These are phyloP conservation scores for Fissipunctia ypsillon DNA, from an alignment of 2,888 invertebrate genomes.

Conservation along the genomic window DNA sequence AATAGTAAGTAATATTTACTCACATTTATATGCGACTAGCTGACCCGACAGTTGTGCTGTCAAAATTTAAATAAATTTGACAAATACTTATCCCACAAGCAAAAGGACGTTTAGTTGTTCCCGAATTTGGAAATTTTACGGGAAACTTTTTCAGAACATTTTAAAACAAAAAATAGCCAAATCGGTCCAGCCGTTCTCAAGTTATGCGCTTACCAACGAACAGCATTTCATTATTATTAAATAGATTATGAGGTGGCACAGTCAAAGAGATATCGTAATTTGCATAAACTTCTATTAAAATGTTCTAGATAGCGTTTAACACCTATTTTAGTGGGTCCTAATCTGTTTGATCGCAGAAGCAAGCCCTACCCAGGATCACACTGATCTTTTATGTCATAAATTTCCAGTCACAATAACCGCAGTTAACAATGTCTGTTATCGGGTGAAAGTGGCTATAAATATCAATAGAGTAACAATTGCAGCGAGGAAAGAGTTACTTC, in stretches of 20 bases:
- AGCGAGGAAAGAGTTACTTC: constrained; percentile 35
- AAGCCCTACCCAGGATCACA: neutral
- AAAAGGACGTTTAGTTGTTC: too few relatives aligned
- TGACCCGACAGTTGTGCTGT: too few relatives aligned
- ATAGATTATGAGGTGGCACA: neutral
- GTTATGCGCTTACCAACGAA: too few relatives aligned
- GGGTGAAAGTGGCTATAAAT: constrained; percentile 54
- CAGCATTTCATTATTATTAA: too few relatives aligned
- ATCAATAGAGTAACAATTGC: constrained; percentile 41
- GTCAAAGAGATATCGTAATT: neutral
- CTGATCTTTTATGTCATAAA: constrained; percentile 14
- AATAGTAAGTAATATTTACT: neutral
- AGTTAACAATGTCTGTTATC: constrained; percentile 42
- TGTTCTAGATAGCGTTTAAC: neutral
- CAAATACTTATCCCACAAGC: too few relatives aligned
- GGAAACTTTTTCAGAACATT: too few relatives aligned
- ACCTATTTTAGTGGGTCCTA: neutral
- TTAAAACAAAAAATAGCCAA: too few relatives aligned
- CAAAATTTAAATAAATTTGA: too few relatives aligned
- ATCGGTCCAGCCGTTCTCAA: too few relatives aligned
- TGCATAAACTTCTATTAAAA: neutral
- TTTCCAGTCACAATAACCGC: constrained; percentile 39
- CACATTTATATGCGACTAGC: neutral
- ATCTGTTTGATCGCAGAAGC: neutral
- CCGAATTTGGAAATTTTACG: too few relatives aligned